Conservation (phyloP, 2,113 vertebrate species). For the Drymodes brunneopygia region DNA sequence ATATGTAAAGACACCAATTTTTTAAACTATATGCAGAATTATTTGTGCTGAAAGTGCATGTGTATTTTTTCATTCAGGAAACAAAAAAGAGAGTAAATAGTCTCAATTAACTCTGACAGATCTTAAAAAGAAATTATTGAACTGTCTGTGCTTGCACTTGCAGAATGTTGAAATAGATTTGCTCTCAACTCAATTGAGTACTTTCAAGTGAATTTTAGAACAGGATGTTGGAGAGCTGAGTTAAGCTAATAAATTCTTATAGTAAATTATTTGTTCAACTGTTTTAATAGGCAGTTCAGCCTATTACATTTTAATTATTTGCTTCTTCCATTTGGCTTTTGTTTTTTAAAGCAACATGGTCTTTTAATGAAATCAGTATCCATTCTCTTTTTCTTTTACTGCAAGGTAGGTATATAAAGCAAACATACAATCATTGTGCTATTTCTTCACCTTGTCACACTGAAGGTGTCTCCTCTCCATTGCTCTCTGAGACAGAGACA, state of each 20-base stretch:
- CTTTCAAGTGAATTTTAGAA: conserved; percentile 6
- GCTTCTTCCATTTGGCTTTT: not conserved
- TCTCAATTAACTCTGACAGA: not conserved
- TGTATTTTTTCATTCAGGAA: not conserved
- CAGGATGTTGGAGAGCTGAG: not conserved
- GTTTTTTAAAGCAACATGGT: not conserved
- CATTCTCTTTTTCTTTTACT: not conserved
- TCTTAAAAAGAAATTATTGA: conserved; percentile 38
- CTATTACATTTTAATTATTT: not conserved
- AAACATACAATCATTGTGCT: not conserved
- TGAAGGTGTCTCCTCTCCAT: not conserved
- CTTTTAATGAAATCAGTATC: not conserved
- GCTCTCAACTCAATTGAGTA: not conserved
- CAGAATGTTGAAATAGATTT: not conserved
- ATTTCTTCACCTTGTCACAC: not conserved
- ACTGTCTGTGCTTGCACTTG: not conserved
- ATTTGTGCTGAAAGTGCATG: not conserved
- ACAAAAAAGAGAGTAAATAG: not conserved
- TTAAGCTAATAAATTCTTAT: not conserved
- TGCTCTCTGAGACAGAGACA: not conserved
- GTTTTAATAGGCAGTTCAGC: not conserved
- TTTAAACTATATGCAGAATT: not conserved
- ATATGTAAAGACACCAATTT: not conserved
- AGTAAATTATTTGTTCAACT: not conserved
- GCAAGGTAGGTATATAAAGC: not conserved